Conservation (phyloP, 1,140 invertebrate species). For the Arion vulgaris region DNA sequence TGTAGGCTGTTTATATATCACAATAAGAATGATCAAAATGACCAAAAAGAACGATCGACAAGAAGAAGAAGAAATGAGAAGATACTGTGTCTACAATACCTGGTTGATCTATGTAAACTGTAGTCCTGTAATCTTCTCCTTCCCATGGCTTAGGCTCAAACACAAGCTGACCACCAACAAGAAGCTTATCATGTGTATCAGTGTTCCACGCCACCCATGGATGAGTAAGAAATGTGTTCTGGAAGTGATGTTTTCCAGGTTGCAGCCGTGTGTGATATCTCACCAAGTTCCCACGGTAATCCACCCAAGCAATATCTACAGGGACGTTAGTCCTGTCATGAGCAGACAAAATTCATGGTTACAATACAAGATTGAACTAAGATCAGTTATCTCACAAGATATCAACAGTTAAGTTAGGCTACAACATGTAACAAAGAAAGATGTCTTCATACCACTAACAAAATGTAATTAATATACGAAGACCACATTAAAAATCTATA, state of each 20-base stretch:
- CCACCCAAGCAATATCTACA: conserved; percentile 19
- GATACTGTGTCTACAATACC: conserved; percentile 7
- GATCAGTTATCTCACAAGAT: not conserved
- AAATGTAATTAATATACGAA: too few relatives aligned
- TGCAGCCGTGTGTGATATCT: not conserved
- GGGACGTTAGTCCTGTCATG: not conserved
- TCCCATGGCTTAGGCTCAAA: conserved; percentile 17
- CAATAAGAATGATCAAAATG: too few relatives aligned
- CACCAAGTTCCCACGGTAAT: conserved; percentile 16
- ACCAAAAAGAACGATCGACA: too few relatives aligned
- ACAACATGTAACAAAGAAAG: too few relatives aligned
- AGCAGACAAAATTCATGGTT: too few relatives aligned
- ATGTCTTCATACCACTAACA: too few relatives aligned
- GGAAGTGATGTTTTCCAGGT: not conserved
- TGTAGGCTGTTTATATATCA: too few relatives aligned
- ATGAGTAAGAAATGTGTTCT: conserved; percentile 16
- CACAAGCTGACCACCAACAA: not conserved
- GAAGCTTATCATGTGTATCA: not conserved
- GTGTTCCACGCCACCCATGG: conserved; percentile 28
- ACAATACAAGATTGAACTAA: not conserved
- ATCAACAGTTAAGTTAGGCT: not conserved
- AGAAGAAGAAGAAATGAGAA: too few relatives aligned
- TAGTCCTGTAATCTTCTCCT: conserved; percentile 15
- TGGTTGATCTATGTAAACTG: conserved; percentile 14
- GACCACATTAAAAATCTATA: too few relatives aligned